Evolutionary conservation across 2,888 invertebrate genomes (phyloP), one percentile per base, ranked within the genome.

Genomic region (Drosophila mettleri): DNA sequence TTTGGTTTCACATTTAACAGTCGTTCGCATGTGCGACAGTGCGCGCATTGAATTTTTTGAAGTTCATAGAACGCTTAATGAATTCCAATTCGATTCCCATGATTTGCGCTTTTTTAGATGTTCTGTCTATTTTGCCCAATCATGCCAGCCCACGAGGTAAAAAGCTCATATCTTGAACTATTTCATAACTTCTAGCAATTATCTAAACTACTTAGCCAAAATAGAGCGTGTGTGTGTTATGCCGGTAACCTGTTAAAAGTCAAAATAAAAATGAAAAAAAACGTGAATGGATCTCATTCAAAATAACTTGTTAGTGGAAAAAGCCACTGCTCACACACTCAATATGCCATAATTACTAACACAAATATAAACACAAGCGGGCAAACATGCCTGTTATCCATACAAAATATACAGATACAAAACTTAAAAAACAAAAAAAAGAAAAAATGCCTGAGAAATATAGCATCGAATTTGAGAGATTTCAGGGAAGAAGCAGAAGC

Each of bases 231-330:
- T 77, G 38, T 41, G 45, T 24, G 16, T 45, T 39, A 61, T 24
- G 65, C 61, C 62, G 65, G 63, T 63, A 66, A 80, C 64, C 65
- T 55, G 64, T 45, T 78, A 39, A 51, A 45, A 48, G 45, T 27
- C 59, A 53, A 69, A 81, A 65, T 52, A 61, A 41, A 67, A 45
- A 41, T 38, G 57, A 52, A 53, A 9, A 60, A 62, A 72, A 48
- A 68, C 58, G 78, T 87, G 89, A 83, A 83, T 87, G 88, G 61
- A 72, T 41, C 59, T 68, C 75, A 89, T 83, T 83, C 86, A 83
- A 68, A 67, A 66, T 78, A 61, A 77, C 51, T 46, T 41, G 61
- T 70, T 63, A 87, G 88, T 87, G 83, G 86, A 83, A 83, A 83
- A 89, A 89, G 82, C 86, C 89, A 79, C 27, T 68, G 34, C 39